Conservation (phyloP, 2,797 vertebrate genomes). For the Eremophila alpestris region DNA sequence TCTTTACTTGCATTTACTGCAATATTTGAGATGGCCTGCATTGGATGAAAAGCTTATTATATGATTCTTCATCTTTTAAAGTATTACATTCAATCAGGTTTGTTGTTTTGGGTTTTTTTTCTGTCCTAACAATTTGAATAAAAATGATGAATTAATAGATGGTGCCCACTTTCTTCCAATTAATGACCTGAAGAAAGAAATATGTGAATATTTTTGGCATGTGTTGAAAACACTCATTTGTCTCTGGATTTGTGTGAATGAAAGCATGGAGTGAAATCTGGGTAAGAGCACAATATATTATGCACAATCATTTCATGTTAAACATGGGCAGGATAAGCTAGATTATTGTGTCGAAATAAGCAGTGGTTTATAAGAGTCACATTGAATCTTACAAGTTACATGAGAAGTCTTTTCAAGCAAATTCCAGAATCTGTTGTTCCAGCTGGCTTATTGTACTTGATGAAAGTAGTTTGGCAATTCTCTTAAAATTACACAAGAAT, state of each 20-base stretch:
- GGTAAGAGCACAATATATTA: neutral
- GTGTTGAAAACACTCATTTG: neutral
- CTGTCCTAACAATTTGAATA: neutral
- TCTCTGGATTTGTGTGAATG: neutral
- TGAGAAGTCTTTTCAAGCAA: neutral
- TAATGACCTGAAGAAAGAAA: slow-evolving; percentile 47
- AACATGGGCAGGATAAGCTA: neutral
- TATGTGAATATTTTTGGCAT: neutral
- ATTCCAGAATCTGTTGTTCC: neutral
- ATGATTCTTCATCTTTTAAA: neutral
- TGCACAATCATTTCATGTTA: neutral
- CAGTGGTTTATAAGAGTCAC: neutral
- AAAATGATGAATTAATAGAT: neutral
- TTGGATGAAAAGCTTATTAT: neutral
- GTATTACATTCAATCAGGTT: neutral
- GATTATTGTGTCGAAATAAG: neutral
- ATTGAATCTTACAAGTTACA: neutral
- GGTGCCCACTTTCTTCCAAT: neutral
- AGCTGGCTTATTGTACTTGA: neutral
- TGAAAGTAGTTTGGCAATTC: neutral
- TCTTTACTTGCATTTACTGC: neutral
- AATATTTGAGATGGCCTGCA: neutral
- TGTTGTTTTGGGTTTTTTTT: neutral
- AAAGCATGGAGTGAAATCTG: neutral
- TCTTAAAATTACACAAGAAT: neutral